These are phyloP conservation scores for Drosophila peninsularis DNA, from an alignment of 2,888 invertebrate genomes.

Conservation along the genomic window DNA sequence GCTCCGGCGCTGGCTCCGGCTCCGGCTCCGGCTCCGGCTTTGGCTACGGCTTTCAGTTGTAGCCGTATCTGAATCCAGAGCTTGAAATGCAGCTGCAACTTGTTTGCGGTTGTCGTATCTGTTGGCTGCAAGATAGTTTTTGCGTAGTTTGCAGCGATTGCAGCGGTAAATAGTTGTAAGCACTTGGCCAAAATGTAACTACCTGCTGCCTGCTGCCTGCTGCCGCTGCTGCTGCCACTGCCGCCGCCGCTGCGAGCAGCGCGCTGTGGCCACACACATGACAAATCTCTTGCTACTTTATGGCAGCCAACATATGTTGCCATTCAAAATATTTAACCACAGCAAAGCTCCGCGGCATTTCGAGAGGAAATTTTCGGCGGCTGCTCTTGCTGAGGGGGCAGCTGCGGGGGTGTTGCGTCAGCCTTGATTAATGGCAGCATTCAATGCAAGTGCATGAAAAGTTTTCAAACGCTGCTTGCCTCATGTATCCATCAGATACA, in stretches of 20 bases:
- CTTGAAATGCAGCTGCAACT: conserved; percentile 64
- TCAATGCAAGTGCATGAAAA: conserved; percentile 72
- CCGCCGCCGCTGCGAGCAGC: conserved; percentile 19
- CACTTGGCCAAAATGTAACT: conserved; percentile 33
- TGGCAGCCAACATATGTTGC: conserved; percentile 79
- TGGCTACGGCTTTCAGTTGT: conserved; percentile 24
- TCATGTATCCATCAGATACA: conserved; percentile 70
- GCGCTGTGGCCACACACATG: conserved; percentile 63
- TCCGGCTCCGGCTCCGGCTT: conserved; percentile 2
- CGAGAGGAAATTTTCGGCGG: not conserved
- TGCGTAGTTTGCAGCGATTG: conserved; percentile 56
- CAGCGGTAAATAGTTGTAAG: conserved; percentile 70
- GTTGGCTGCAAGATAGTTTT: conserved; percentile 65
- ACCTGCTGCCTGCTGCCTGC: conserved; percentile 24
- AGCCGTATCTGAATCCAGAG: conserved; percentile 37
- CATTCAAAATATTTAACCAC: conserved; percentile 82
- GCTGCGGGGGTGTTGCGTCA: conserved; percentile 5
- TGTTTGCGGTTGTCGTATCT: conserved; percentile 72
- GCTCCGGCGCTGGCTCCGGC: conserved; percentile 15
- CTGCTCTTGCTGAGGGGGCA: not conserved
- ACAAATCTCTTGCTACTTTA: conserved; percentile 79
- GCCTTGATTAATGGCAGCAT: conserved; percentile 73
- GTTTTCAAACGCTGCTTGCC: conserved; percentile 36
- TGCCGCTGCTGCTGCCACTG: not conserved
- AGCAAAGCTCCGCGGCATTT: conserved; percentile 40